phyloP scores from a whole-genome alignment of 2,797 vertebrate species.

The Lutjanus argentimaculatus region DNA sequence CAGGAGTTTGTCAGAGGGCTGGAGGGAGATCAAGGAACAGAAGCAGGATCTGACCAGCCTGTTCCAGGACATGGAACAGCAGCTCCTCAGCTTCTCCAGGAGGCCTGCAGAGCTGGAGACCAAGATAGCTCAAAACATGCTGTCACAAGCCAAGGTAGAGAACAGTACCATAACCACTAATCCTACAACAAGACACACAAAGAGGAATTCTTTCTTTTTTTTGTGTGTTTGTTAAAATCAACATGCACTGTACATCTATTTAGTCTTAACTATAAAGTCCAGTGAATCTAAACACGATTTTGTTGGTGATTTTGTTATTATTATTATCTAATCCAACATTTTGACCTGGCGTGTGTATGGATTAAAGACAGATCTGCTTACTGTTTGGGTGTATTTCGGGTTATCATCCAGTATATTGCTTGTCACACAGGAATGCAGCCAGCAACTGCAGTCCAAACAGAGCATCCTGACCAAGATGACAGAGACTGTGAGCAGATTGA shows the following conservation, averaged over 20 bases:
- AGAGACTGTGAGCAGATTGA: conserved; percentile 88
- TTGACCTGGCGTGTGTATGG: neutral
- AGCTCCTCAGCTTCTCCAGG: conserved; percentile 93
- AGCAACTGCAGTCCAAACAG: conserved; percentile 92
- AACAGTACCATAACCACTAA: neutral
- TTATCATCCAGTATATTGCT: conserved; percentile 54
- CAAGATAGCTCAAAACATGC: conserved; percentile 95
- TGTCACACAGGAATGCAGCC: conserved; percentile 89
- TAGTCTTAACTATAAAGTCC: neutral
- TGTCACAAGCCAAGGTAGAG: conserved; percentile 93
- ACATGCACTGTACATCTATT: neutral
- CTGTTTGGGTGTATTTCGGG: conserved; percentile 19
- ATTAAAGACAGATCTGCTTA: conserved; percentile 29
- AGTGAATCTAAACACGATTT: conserved; percentile 2
- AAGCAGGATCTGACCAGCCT: conserved; percentile 93
- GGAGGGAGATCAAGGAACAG: conserved; percentile 96
- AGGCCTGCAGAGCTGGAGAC: conserved; percentile 93
- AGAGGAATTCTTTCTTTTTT: neutral
- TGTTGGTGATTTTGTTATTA: conserved; percentile 20
- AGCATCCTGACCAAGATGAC: conserved; percentile 88
- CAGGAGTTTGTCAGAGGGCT: conserved; percentile 93
- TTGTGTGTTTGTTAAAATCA: neutral
- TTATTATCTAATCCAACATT: conserved; percentile 10
- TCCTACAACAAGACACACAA: neutral
- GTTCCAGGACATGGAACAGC: conserved; percentile 95